These are phyloP conservation scores for Mythimna ferrago DNA, from an alignment of 2,888 invertebrate genomes.

Conservation along the genomic window DNA sequence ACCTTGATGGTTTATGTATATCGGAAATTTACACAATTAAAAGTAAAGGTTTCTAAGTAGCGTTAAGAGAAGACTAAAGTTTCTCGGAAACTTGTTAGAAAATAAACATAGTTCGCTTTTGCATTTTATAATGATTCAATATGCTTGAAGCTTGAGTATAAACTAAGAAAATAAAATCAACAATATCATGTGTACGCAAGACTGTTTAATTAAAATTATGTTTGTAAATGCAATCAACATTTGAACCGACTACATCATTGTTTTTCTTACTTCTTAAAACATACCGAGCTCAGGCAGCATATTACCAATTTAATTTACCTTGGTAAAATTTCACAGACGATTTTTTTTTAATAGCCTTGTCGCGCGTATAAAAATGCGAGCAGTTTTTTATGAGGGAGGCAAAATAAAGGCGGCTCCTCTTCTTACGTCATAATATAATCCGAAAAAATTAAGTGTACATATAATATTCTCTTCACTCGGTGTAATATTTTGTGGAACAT, in stretches of 20 bases:
- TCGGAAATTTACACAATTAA: neutral
- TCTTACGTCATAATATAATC: slow-evolving; percentile 47
- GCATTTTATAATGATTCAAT: neutral
- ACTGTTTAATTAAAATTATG: slow-evolving; percentile 47
- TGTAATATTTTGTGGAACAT: slow-evolving; percentile 42
- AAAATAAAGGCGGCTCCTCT: slow-evolving; percentile 33
- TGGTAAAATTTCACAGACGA: slow-evolving; percentile 41
- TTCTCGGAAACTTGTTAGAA: neutral
- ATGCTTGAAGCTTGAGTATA: neutral
- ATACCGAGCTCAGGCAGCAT: slow-evolving; percentile 1
- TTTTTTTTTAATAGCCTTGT: slow-evolving; percentile 50
- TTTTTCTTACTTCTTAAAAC: slow-evolving; percentile 29
- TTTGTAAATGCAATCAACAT: slow-evolving; percentile 29
- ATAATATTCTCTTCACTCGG: slow-evolving; percentile 45
- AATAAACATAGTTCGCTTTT: neutral
- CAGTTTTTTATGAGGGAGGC: slow-evolving; percentile 32
- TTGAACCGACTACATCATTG: slow-evolving; percentile 10
- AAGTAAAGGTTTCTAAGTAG: neutral
- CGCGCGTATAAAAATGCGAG: slow-evolving; percentile 48
- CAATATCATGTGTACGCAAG: neutral
- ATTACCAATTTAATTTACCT: slow-evolving; percentile 45
- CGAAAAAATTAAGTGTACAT: slow-evolving; percentile 50
- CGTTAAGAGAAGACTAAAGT: neutral
- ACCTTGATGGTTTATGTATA: neutral
- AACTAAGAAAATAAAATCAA: slow-evolving; percentile 19